Evolutionary conservation across 2,888 invertebrate genomes (phyloP).

Genomic region (Leptinotarsa juncta): DNA sequence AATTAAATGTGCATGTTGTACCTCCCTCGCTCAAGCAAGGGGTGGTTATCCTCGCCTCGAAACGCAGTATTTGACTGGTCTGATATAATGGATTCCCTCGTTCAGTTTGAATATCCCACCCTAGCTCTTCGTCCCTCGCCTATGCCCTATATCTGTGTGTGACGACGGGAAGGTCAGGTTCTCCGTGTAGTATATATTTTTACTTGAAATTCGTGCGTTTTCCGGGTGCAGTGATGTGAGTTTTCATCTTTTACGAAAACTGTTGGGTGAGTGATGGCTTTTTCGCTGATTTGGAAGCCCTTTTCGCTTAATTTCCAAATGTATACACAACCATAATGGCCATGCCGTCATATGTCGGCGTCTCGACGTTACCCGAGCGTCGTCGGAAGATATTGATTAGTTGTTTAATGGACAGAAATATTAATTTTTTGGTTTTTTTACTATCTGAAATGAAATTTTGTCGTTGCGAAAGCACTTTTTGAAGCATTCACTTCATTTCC

Average conservation of each 20-base stretch:
- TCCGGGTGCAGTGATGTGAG: conserved; percentile 32
- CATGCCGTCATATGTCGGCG: conserved; percentile 41
- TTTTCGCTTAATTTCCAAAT: conserved; percentile 30
- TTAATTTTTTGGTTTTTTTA: conserved; percentile 16
- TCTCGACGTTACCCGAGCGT: conserved; percentile 31
- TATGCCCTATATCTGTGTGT: conserved; percentile 40
- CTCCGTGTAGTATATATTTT: conserved; percentile 36
- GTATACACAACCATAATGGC: conserved; percentile 44
- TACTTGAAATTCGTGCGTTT: conserved; percentile 21
- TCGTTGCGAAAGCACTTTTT: not conserved
- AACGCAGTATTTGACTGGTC: conserved; percentile 34
- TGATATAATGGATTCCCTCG: conserved; percentile 45
- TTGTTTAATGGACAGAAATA: conserved; percentile 24
- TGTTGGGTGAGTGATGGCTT: conserved; percentile 32
- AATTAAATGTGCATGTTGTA: conserved; percentile 19
- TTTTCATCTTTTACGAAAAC: conserved; percentile 1
- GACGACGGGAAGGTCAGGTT: conserved; percentile 47
- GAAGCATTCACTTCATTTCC: not conserved
- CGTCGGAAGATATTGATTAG: conserved; percentile 38
- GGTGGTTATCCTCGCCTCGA: conserved; percentile 6
- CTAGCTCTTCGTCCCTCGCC: conserved; percentile 40
- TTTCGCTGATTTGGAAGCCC: not conserved
- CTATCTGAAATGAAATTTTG: not conserved
- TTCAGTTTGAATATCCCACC: conserved; percentile 47
- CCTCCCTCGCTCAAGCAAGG: conserved; percentile 7